These are phyloP conservation scores for Stichodactyla mertensii DNA, from an alignment of 64 coral and sea anemone species.

Conservation along the genomic window DNA sequence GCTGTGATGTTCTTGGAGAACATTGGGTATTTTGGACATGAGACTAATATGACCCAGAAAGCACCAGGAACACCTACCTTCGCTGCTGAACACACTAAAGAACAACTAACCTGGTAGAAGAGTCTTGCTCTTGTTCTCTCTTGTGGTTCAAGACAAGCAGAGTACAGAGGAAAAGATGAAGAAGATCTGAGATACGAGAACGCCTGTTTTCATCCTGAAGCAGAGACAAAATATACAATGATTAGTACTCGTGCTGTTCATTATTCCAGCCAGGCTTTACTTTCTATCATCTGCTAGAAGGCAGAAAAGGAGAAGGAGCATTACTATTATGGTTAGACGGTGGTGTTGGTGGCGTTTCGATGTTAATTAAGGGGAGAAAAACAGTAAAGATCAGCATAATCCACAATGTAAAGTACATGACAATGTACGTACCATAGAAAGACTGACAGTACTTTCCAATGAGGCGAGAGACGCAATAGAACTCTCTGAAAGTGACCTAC, in stretches of 20 bases:
- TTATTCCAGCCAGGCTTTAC: too few species aligned
- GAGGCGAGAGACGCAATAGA: constrained; percentile 48
- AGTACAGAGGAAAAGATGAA: constrained; percentile 55
- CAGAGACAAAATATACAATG: background rate
- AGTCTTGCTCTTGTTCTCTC: constrained; percentile 41
- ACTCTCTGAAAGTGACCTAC: constrained; percentile 38
- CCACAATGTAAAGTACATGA: too few species aligned
- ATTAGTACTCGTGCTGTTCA: background rate
- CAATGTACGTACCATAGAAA: constrained; percentile 12
- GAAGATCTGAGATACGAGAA: constrained; percentile 27
- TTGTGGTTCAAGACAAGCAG: constrained; percentile 41
- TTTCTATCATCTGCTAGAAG: too few species aligned
- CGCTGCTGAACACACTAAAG: background rate
- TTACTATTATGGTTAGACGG: too few species aligned
- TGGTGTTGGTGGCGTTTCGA: too few species aligned
- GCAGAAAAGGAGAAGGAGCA: too few species aligned
- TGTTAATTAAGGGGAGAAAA: too few species aligned
- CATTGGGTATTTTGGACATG: too few species aligned
- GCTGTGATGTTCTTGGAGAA: too few species aligned
- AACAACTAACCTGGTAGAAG: background rate
- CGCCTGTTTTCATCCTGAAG: constrained; percentile 39
- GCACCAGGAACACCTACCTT: background rate
- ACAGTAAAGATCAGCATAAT: too few species aligned
- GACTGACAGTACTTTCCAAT: constrained; percentile 44
- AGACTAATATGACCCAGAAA: too few species aligned